phyloP scores from a whole-genome alignment of 2,113 vertebrate species.

The Spermophilus dauricus region DNA sequence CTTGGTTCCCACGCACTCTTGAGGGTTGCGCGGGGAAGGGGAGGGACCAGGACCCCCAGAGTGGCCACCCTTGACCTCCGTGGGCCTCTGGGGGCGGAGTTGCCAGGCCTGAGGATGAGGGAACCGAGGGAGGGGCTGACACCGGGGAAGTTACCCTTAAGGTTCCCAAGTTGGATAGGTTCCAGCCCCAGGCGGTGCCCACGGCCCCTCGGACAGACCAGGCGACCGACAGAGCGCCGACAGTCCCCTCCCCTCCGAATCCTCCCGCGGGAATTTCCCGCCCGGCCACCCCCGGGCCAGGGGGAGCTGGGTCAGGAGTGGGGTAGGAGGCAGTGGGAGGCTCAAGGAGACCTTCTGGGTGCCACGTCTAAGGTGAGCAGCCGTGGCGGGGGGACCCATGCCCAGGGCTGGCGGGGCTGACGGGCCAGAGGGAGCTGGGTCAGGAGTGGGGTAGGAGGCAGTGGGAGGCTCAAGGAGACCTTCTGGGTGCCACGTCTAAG shows the following conservation, averaged over 20 bases:
- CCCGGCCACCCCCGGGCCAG: background rate
- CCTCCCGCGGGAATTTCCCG: background rate
- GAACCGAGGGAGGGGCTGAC: background rate
- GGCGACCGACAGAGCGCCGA: background rate
- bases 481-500: background rate
- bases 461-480: background rate
- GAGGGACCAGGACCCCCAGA: background rate
- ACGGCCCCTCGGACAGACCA: background rate
- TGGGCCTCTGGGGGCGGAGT: background rate
- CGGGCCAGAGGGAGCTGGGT: background rate
- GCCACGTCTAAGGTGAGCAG: no score
- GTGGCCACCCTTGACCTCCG: background rate
- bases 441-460: background rate
- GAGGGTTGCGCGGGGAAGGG: background rate
- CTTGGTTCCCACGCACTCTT: background rate
- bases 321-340: no score
- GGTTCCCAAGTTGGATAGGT: slow-evolving; percentile 34
- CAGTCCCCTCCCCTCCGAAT: background rate
- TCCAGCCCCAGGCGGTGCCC: background rate
- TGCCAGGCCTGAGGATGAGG: background rate
- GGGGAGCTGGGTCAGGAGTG: no score
- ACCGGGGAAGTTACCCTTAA: slow-evolving; percentile 61
- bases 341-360: no score
- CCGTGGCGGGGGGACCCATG: slow-evolving; percentile 9
- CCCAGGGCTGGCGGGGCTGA: no score